Percentiles rank a stretch among this genome's conserved stretches.
Conservation (phyloP, 2,113 vertebrate genomes). For the Microtus pennsylvanicus region DNA sequence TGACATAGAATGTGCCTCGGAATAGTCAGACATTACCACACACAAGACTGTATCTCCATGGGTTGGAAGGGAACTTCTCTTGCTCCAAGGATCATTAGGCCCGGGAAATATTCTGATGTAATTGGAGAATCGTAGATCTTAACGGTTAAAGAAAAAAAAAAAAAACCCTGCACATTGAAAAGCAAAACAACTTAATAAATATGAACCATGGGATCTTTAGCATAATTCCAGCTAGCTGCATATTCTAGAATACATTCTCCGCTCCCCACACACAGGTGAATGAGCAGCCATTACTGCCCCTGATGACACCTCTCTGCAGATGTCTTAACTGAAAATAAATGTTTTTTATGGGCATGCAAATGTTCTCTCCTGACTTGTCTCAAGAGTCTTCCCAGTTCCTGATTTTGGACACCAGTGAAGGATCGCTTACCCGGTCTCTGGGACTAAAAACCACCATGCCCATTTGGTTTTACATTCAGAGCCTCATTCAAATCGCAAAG, state of each 20-base stretch:
- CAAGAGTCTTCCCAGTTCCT: not conserved
- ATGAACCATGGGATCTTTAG: conserved; percentile 13
- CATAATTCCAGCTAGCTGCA: not conserved
- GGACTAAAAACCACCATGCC: not conserved
- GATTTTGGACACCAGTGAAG: not conserved
- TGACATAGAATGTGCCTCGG: conserved; percentile 30
- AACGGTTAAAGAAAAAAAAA: not conserved
- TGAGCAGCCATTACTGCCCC: not conserved
- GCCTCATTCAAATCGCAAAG: not conserved
- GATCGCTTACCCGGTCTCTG: not conserved
- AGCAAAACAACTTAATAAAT: conserved; percentile 48
- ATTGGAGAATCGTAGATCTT: not conserved
- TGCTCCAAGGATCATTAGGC: not conserved
- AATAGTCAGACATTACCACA: not conserved
- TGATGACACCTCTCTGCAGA: conserved; percentile 41
- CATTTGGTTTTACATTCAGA: not conserved
- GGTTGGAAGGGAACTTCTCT: not conserved
- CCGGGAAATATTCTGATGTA: not conserved
- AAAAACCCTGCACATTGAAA: not conserved
- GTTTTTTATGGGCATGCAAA: not conserved
- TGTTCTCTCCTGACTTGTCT: conserved; percentile 33
- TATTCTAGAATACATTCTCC: not conserved
- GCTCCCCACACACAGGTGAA: not conserved
- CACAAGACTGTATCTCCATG: not conserved
- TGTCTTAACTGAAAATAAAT: conserved; percentile 42